Evolutionary conservation across 2,113 vertebrate genomes (phyloP).

Genomic region (Delphinapterus leucas): DNA sequence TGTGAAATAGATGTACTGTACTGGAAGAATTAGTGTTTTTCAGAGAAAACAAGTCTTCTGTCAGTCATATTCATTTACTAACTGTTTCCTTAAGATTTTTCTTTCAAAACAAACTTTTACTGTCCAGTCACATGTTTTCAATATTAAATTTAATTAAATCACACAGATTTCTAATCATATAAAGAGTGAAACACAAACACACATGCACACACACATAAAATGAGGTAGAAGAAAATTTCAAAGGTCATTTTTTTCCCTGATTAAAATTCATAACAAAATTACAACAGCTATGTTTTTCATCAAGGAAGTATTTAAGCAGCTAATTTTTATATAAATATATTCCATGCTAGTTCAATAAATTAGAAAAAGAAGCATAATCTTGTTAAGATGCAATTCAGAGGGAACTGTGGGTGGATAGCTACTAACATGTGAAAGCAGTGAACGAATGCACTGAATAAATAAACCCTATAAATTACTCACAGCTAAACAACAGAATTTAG

Average conservation of each 20-base stretch:
- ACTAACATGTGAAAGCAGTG: conserved; percentile 81
- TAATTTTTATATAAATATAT: conserved; percentile 85
- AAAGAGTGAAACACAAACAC: conserved; percentile 44
- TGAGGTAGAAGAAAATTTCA: conserved; percentile 71
- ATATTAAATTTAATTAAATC: conserved; percentile 76
- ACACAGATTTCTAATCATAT: conserved; percentile 76
- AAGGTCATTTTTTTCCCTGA: conserved; percentile 75
- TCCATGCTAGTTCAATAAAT: conserved; percentile 83
- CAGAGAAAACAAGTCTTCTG: conserved; percentile 65
- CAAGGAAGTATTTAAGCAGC: conserved; percentile 79
- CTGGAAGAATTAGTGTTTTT: conserved; percentile 60
- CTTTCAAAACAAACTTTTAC: conserved; percentile 69
- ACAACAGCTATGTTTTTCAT: conserved; percentile 80
- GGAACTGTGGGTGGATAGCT: conserved; percentile 83
- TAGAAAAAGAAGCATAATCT: conserved; percentile 85
- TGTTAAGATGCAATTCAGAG: conserved; percentile 85
- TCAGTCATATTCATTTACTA: conserved; percentile 73
- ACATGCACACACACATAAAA: conserved; percentile 56
- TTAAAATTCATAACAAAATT: conserved; percentile 82
- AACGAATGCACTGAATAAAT: conserved; percentile 67
- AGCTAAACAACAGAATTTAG: conserved; percentile 79
- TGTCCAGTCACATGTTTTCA: conserved; percentile 74
- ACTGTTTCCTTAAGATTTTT: conserved; percentile 71
- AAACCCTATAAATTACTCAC: conserved; percentile 85
- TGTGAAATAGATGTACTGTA: conserved; percentile 48